Base-by-base conservation (phyloP, 2,113 vertebrate genomes). In the Elephantulus edwardii region DNA sequence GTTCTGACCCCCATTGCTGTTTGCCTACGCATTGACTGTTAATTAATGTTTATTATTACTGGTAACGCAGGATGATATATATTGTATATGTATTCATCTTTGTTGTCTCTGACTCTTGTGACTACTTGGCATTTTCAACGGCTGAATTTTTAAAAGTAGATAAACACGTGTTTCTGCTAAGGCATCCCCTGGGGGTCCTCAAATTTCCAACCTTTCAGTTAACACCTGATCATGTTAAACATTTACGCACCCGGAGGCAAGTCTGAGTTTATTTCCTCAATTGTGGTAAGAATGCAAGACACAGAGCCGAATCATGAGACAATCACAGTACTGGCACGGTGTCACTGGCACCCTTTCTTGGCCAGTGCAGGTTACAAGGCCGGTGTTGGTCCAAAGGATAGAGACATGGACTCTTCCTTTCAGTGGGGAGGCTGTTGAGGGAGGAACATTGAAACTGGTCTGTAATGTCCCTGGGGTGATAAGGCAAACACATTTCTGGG, bases 401-500 rank as follows among this genome's bases (percentile, higher is more conserved):
- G 54, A 16, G 24, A 64, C 17, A n/a, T 3, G 20, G 14, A 56
- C 5, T 4, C 13, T 6, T 11, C 5, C 9, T 42, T 28, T 75
- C 28, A 2, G 0, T 3, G 44, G 42, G 35, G 17, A 5, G 70
- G 3, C 28, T 58, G 11, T 48, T 30, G 50, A 2, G 6, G 40
- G 30, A 70, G 30, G 35, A 81, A 58, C 17, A n/a, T n/a, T 35
- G 3, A 14, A 40, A 11, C 17, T 30, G 13, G 33, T 24, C 52
- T 72, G 42, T 14, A 6, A 0, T 52, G 33, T 1, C 5, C 48
- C 14, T 10, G 20, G 2, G 0, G 1, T 28, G 33, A 24, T 68
- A 74, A 17, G 5, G 0, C 13, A 72, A 56, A 38, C 8, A 30
- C 0, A 8, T 33, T 80, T 70, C 46, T 24, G 5, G 17, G 0